Percentiles rank a stretch among this genome's conserved stretches.
phyloP scores from a whole-genome alignment of 2,888 invertebrate species.

The Nowickia ferox region DNA sequence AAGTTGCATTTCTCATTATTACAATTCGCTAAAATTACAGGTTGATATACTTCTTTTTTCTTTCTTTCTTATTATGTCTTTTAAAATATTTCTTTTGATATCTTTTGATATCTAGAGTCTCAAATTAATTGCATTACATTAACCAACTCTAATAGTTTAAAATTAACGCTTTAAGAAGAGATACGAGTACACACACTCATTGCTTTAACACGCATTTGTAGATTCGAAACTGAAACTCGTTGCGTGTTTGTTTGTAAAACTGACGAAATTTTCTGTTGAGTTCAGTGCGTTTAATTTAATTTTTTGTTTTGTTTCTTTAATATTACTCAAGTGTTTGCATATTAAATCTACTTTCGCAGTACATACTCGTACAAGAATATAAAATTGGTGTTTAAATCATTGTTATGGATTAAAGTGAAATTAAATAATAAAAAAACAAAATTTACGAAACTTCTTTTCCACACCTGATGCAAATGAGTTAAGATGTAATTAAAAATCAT shows the following conservation, averaged over 20 bases:
- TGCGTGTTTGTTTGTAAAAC: constrained; percentile 49
- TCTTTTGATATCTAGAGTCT: no score
- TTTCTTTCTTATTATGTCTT: no score
- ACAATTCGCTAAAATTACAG: neutral
- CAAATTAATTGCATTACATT: constrained; percentile 9
- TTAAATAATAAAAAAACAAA: constrained; percentile 8
- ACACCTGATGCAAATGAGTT: constrained; percentile 1
- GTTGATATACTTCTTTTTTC: neutral
- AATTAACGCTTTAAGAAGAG: constrained; percentile 39
- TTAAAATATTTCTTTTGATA: neutral
- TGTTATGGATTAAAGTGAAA: constrained; percentile 36
- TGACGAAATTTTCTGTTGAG: constrained; percentile 37
- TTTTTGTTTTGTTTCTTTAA: neutral
- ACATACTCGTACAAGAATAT: constrained; percentile 39
- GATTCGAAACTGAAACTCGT: constrained; percentile 54
- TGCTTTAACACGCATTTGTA: constrained; percentile 51
- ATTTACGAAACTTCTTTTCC: constrained; percentile 1
- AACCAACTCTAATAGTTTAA: constrained; percentile 26
- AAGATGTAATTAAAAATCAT: neutral
- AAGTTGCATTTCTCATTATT: no score
- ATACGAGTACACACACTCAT: neutral
- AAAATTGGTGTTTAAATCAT: constrained; percentile 35
- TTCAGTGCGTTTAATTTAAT: constrained; percentile 21
- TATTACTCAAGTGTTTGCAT: neutral
- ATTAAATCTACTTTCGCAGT: neutral